Percentiles rank a stretch among this genome's conserved stretches.
Conservation (phyloP, 2,888 invertebrate species). For the Teinopalpus imperialis region DNA sequence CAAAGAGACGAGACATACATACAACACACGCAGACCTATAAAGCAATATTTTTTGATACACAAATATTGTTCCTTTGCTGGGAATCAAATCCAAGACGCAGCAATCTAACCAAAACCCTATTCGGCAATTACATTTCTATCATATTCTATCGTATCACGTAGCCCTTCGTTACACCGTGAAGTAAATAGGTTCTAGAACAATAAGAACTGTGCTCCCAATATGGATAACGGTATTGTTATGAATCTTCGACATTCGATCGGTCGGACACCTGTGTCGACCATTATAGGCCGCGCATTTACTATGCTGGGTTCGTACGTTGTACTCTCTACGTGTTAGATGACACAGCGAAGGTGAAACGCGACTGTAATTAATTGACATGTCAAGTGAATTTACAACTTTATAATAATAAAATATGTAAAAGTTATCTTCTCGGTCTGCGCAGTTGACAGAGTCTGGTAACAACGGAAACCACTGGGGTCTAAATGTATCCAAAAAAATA, state of each 20-base stretch:
- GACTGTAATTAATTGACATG: neutral
- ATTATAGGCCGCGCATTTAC: conserved; percentile 18
- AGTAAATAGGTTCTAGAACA: conserved; percentile 21
- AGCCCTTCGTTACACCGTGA: conserved; percentile 15
- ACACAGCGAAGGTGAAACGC: neutral
- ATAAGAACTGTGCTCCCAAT: conserved; percentile 21
- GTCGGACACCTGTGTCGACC: conserved; percentile 19
- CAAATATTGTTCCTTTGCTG: too few relatives aligned
- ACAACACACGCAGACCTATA: conserved; percentile 2
- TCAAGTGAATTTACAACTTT: too few relatives aligned
- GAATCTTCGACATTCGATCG: conserved; percentile 21
- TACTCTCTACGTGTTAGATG: conserved; percentile 1
- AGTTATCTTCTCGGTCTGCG: too few relatives aligned
- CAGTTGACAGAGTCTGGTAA: too few relatives aligned
- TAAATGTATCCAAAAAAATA: too few relatives aligned
- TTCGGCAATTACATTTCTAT: too few relatives aligned
- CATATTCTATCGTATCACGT: neutral
- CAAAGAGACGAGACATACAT: too few relatives aligned
- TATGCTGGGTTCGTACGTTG: conserved; percentile 14
- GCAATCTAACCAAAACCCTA: too few relatives aligned
- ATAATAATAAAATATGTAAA: too few relatives aligned
- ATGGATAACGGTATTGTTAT: conserved; percentile 25
- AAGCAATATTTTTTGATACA: too few relatives aligned
- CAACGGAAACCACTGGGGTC: too few relatives aligned
- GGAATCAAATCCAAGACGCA: neutral